These are phyloP conservation scores for Pinctada fucata DNA, from an alignment of 2,888 invertebrate species.

Conservation along the genomic window DNA sequence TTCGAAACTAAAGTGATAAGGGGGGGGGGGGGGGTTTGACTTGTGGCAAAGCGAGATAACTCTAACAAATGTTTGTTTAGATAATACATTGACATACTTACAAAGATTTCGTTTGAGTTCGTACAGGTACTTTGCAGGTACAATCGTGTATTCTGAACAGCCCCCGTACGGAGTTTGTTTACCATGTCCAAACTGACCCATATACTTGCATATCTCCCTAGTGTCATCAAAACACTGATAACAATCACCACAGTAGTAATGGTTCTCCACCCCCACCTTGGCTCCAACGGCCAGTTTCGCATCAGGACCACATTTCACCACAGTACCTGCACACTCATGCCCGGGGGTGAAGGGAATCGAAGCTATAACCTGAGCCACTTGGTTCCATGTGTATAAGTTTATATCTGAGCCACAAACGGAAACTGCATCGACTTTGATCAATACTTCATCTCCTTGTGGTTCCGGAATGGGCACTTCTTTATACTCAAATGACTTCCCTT, in stretches of 20 bases:
- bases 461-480: conserved; percentile 64
- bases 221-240: conserved; percentile 66
- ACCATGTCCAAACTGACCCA: conserved; percentile 74
- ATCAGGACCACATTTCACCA: conserved; percentile 70
- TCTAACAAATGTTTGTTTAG: background rate
- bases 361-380: conserved; percentile 69
- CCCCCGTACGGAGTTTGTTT: conserved; percentile 69
- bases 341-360: conserved; percentile 72
- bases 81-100: conserved; percentile 38
- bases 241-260: conserved; percentile 70
- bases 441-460: conserved; percentile 65
- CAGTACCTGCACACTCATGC: conserved; percentile 72
- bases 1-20: no score
- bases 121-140: conserved; percentile 68
- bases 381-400: conserved; percentile 70
- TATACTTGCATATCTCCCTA: conserved; percentile 67
- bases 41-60: background rate
- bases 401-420: conserved; percentile 73
- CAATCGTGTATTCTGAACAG: conserved; percentile 72
- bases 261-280: conserved; percentile 71
- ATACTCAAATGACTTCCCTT: conserved; percentile 64
- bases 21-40: no score
- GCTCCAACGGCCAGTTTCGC: conserved; percentile 63
- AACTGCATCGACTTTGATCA: conserved; percentile 68
- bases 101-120: conserved; percentile 61